These are phyloP conservation scores for Actenoides lindsayi DNA, from an alignment of 2,113 vertebrate genomes.

Conservation along the genomic window DNA sequence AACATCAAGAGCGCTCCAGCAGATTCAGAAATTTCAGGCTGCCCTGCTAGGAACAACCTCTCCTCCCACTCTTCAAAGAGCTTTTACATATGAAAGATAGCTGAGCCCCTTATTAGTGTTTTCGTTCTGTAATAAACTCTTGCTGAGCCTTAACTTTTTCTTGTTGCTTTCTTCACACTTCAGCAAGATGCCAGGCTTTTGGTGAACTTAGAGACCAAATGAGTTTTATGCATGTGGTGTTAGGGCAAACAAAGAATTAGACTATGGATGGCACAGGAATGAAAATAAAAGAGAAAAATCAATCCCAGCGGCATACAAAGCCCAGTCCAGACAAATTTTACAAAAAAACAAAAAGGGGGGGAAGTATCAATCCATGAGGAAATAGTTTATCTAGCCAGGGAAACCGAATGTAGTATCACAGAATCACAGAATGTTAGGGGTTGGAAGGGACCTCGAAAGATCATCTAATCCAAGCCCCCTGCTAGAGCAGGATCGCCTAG, in stretches of 20 bases:
- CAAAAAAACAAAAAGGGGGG: no score
- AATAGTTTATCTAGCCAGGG: neutral
- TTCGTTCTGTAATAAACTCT: neutral
- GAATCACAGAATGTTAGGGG: no score
- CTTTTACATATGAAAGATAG: neutral
- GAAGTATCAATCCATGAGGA: neutral
- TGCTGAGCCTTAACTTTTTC: neutral
- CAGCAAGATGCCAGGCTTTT: neutral
- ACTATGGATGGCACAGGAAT: neutral
- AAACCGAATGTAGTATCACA: neutral
- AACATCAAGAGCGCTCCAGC: neutral
- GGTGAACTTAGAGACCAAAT: neutral
- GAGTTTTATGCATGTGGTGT: neutral
- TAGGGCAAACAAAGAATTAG: neutral
- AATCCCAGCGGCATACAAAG: neutral
- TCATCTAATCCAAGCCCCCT: no score
- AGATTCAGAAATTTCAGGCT: neutral
- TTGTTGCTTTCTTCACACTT: neutral
- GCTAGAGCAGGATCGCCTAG: no score
- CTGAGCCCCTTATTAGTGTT: neutral
- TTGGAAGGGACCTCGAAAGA: no score
- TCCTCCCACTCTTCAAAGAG: neutral
- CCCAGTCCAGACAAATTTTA: neutral
- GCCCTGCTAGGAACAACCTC: neutral
- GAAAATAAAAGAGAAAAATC: neutral